Evolutionary conservation across 64 coral and sea anemone species (phyloP).

Genomic region (Exaiptasia diaphana): DNA sequence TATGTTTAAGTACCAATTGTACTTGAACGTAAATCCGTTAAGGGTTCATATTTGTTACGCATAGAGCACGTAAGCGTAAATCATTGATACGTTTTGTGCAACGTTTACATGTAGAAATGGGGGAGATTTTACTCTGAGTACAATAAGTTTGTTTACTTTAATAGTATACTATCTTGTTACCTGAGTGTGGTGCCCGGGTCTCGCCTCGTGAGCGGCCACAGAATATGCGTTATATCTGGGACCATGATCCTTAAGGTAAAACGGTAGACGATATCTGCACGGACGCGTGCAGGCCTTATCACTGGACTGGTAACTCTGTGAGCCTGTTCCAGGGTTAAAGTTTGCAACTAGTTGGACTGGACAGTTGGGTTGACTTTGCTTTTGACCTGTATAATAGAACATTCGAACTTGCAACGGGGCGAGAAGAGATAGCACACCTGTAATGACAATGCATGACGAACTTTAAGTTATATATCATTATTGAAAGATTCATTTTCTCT

Average conservation of each 20-base stretch:
- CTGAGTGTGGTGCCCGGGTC: slow-evolving; percentile 97
- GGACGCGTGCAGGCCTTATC: slow-evolving; percentile 30
- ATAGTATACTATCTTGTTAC: too few relatives aligned
- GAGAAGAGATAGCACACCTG: slow-evolving; percentile 66
- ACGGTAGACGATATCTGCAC: slow-evolving; percentile 69
- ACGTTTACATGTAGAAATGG: too few relatives aligned
- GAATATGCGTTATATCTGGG: slow-evolving; percentile 91
- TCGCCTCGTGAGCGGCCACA: slow-evolving; percentile 88
- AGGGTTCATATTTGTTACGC: too few relatives aligned
- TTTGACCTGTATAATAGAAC: slow-evolving; percentile 85
- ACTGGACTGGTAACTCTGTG: slow-evolving; percentile 64
- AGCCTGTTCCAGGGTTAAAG: slow-evolving; percentile 83
- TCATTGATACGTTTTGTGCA: too few relatives aligned
- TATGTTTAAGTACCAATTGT: too few relatives aligned
- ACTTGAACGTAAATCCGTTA: too few relatives aligned
- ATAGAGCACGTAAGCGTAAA: too few relatives aligned
- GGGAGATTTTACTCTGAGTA: too few relatives aligned
- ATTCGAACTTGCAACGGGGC: slow-evolving; percentile 61
- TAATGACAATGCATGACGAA: too few relatives aligned
- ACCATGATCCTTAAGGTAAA: slow-evolving; percentile 87
- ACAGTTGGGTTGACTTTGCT: slow-evolving; percentile 71
- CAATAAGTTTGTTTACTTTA: too few relatives aligned
- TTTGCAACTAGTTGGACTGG: slow-evolving; percentile 88
- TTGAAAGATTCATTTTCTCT: too few relatives aligned
- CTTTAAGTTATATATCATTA: too few relatives aligned